These are phyloP conservation scores for Drosophila ficusphila DNA, from an alignment of 1,140 invertebrate species.

Conservation along the genomic window DNA sequence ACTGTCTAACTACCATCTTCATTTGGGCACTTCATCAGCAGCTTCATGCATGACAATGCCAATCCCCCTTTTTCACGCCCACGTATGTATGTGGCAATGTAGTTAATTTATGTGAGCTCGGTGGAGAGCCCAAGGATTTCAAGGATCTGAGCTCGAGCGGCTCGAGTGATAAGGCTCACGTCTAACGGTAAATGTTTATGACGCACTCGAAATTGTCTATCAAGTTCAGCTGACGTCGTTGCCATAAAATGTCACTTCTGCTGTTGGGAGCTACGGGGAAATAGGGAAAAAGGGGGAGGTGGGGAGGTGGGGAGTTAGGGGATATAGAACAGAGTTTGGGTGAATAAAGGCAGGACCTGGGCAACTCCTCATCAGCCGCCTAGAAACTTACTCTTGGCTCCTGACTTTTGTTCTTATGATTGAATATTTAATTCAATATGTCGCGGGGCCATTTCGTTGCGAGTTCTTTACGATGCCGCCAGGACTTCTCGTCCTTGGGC, in stretches of 20 bases:
- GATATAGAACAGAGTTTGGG: too few relatives aligned
- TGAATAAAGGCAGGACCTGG: constrained; percentile 2
- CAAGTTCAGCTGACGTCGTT: constrained; percentile 75
- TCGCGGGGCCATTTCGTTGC: constrained; percentile 55
- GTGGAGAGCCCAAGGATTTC: constrained; percentile 2
- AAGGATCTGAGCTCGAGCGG: constrained; percentile 16
- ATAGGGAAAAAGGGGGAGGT: too few relatives aligned
- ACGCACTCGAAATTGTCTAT: constrained; percentile 80
- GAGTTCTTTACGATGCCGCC: constrained; percentile 46
- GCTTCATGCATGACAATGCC: constrained; percentile 11
- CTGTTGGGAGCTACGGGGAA: neutral
- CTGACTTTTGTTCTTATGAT: constrained; percentile 68
- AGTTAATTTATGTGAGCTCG: constrained; percentile 56
- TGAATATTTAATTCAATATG: constrained; percentile 82
- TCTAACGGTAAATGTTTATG: constrained; percentile 80
- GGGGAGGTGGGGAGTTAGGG: neutral
- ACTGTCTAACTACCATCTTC: neutral
- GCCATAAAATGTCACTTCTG: constrained; percentile 72
- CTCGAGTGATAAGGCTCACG: constrained; percentile 45
- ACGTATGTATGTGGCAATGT: constrained; percentile 36
- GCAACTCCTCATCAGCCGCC: constrained; percentile 11
- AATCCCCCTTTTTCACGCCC: neutral
- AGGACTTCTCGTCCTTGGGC: neutral
- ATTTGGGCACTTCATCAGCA: constrained; percentile 32
- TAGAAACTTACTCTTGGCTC: constrained; percentile 34